Percentiles rank a stretch among this genome's conserved stretches.
Evolutionary conservation across 2,113 vertebrate genomes (phyloP).

Genomic region (Gulo gulo): DNA sequence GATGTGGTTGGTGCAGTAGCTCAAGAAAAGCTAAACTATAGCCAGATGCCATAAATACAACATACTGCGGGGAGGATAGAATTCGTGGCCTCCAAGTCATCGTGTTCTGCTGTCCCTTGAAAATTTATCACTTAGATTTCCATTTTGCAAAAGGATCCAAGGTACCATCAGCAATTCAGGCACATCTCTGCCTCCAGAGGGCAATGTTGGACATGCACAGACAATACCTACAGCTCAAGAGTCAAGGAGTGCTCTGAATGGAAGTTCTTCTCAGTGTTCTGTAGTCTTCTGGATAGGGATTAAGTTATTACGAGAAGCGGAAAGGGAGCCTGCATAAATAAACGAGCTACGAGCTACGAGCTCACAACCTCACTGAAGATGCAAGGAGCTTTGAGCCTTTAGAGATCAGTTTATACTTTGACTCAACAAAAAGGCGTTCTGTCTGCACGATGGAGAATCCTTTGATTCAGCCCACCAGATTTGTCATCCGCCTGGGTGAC

Average conservation of each 20-base stretch:
- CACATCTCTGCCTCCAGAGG: constrained; percentile 59
- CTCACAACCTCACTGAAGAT: not conserved
- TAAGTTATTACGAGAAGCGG: not conserved
- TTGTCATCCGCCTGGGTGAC: not conserved
- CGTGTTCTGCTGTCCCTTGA: not conserved
- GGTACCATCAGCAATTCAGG: not conserved
- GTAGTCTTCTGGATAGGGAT: not conserved
- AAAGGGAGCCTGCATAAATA: not conserved
- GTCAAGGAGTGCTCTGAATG: not conserved
- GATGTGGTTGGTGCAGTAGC: not conserved
- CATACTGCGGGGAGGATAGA: not conserved
- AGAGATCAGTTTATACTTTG: not conserved
- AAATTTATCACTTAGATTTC: not conserved
- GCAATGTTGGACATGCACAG: not conserved
- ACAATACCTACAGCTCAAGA: not conserved
- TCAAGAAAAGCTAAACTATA: not conserved
- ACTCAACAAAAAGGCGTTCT: not conserved
- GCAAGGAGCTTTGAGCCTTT: not conserved
- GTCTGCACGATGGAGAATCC: not conserved
- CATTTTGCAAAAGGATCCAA: not conserved
- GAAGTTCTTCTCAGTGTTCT: not conserved
- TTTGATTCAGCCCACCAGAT: not conserved
- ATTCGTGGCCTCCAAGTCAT: not conserved
- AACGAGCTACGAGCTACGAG: not conserved
- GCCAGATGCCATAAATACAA: not conserved